These are phyloP conservation scores for Drosophila hydei DNA, from an alignment of 1,140 invertebrate species.

Conservation along the genomic window DNA sequence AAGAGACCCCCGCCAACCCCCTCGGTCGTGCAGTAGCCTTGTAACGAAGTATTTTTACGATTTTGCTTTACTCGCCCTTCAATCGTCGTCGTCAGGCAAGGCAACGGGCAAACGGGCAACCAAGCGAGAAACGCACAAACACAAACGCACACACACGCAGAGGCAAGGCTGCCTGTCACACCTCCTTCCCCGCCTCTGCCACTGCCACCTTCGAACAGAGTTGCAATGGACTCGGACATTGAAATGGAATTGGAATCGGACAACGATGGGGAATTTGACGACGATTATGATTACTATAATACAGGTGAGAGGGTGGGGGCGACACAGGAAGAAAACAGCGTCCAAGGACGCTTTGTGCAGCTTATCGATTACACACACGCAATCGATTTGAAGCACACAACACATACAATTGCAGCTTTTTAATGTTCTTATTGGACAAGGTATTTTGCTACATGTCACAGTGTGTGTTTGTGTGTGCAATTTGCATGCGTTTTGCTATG, in stretches of 20 bases:
- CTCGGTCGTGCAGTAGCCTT: conserved; percentile 43
- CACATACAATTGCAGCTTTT: conserved; percentile 19
- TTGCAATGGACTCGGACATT: conserved; percentile 72
- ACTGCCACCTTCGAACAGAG: conserved; percentile 25
- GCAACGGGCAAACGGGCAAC: conserved; percentile 29
- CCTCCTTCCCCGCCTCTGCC: conserved; percentile 1
- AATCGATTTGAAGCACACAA: conserved; percentile 65
- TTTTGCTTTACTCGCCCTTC: conserved; percentile 54
- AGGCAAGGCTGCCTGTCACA: conserved; percentile 24
- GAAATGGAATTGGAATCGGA: conserved; percentile 76
- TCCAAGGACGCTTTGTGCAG: conserved; percentile 33
- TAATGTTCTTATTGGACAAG: conserved; percentile 32
- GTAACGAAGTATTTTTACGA: conserved; percentile 53
- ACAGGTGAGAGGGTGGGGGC: conserved; percentile 51
- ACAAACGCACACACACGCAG: conserved; percentile 8
- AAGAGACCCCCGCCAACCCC: conserved; percentile 41
- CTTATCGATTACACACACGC: conserved; percentile 57
- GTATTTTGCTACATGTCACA: conserved; percentile 5
- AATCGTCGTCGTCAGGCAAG: conserved; percentile 23
- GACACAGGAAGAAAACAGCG: neutral
- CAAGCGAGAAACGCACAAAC: conserved; percentile 33
- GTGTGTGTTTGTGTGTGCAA: conserved; percentile 12
- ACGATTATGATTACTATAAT: conserved; percentile 74
- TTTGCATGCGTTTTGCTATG: conserved; percentile 50
- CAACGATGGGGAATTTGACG: conserved; percentile 70